These are phyloP conservation scores for Centropus bengalensis DNA, from an alignment of 2,113 vertebrate genomes.

Conservation along the genomic window DNA sequence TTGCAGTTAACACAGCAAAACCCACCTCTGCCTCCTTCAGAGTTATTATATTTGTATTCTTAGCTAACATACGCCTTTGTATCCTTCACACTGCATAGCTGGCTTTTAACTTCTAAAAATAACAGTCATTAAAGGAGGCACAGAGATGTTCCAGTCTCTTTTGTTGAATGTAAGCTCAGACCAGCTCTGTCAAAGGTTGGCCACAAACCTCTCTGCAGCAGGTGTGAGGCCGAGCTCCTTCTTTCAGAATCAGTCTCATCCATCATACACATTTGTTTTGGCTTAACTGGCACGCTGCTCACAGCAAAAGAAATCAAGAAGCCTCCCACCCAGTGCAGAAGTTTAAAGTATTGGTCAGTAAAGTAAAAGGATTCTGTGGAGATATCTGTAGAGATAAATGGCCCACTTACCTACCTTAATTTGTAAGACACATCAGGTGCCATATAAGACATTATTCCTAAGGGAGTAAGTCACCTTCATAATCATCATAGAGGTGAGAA, in stretches of 20 bases:
- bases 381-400: slow-evolving; percentile 57
- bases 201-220: slow-evolving; percentile 44
- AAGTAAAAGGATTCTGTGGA: slow-evolving; percentile 59
- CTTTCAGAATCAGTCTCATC: slow-evolving; percentile 44
- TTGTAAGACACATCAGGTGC: slow-evolving; percentile 63
- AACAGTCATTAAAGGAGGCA: slow-evolving; percentile 29
- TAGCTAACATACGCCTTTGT: slow-evolving; percentile 6
- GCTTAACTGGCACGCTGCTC: slow-evolving; percentile 14
- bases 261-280: slow-evolving; percentile 47
- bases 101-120: slow-evolving; percentile 67
- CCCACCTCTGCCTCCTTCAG: not conserved
- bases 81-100: slow-evolving; percentile 30
- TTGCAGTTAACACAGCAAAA: not conserved
- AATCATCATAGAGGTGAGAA: slow-evolving; percentile 45
- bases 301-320: slow-evolving; percentile 46
- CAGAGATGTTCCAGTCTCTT: slow-evolving; percentile 36
- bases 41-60: slow-evolving; percentile 37
- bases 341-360: slow-evolving; percentile 48
- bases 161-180: slow-evolving; percentile 38
- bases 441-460: slow-evolving; percentile 41
- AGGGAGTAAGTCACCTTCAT: slow-evolving; percentile 68
- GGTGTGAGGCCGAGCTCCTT: not conserved
- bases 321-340: slow-evolving; percentile 47
- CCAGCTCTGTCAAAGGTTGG: slow-evolving; percentile 49
- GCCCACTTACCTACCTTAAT: slow-evolving; percentile 63